These are phyloP conservation scores for Neelides sp. DNA, from an alignment of 1,140 invertebrate species.

Conservation along the genomic window DNA sequence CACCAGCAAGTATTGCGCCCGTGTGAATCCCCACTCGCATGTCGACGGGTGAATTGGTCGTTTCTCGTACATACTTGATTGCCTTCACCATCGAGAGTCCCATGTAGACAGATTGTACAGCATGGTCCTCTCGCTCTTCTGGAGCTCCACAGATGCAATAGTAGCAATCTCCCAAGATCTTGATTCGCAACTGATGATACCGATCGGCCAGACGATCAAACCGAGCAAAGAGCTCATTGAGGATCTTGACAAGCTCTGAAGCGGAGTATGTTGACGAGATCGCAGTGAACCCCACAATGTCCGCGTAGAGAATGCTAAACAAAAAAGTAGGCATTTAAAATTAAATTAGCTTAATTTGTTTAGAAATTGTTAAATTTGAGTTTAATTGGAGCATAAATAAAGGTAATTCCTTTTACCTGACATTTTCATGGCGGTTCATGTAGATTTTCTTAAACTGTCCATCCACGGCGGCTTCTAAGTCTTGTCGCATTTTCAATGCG, in stretches of 20 bases:
- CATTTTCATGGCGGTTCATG: slow-evolving; percentile 91
- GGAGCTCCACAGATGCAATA: slow-evolving; percentile 90
- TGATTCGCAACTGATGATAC: slow-evolving; percentile 86
- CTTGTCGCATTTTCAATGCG: slow-evolving; percentile 83
- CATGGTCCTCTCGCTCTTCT: slow-evolving; percentile 74
- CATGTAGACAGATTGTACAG: slow-evolving; percentile 87
- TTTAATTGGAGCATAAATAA: neutral
- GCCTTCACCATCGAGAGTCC: slow-evolving; percentile 91
- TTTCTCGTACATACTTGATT: slow-evolving; percentile 92
- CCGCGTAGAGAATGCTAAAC: slow-evolving; percentile 53
- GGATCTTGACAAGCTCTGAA: slow-evolving; percentile 80
- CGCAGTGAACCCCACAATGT: slow-evolving; percentile 61
- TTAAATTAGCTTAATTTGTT: slow-evolving; percentile 2
- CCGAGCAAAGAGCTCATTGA: slow-evolving; percentile 84
- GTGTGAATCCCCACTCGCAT: slow-evolving; percentile 51
- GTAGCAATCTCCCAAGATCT: slow-evolving; percentile 91
- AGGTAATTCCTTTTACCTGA: slow-evolving; percentile 50
- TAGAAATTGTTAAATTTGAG: neutral
- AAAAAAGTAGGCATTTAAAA: slow-evolving; percentile 26
- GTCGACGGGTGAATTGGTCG: slow-evolving; percentile 86
- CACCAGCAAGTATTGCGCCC: slow-evolving; percentile 86
- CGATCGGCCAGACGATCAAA: slow-evolving; percentile 84
- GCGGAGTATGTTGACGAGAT: slow-evolving; percentile 90
- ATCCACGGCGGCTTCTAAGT: slow-evolving; percentile 71
- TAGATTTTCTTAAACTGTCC: slow-evolving; percentile 94